A percentile compares a stretch with the other conserved stretches of the same genome.
phyloP scores from a whole-genome alignment of 2,797 vertebrate genomes.

The Sibirionetta formosa region DNA sequence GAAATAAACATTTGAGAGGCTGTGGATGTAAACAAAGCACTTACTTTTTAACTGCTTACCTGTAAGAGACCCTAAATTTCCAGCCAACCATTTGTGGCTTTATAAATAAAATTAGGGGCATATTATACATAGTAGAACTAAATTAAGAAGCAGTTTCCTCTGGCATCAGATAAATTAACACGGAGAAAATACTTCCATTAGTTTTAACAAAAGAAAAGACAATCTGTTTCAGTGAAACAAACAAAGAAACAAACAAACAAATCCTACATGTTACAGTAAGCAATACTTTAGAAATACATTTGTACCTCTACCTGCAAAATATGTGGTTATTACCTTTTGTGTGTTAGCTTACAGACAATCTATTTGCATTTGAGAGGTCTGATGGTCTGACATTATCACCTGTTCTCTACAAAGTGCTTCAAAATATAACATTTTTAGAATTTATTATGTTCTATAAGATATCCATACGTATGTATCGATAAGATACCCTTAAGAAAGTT shows the following conservation, averaged over 20 bases:
- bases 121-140: neutral
- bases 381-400: neutral
- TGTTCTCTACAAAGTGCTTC: neutral
- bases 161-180: neutral
- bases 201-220: neutral
- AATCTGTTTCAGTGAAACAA: neutral
- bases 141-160: neutral
- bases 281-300: neutral
- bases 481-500: neutral
- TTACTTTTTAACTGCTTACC: neutral
- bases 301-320: neutral
- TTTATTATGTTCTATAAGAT: neutral
- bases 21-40: neutral
- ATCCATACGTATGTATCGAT: neutral
- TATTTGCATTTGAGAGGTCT: neutral
- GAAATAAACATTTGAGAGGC: neutral
- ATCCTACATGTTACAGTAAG: fast-evolving
- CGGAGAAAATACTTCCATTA: neutral
- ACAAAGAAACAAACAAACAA: too few species aligned
- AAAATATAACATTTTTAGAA: neutral
- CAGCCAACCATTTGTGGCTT: neutral
- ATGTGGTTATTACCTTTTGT: neutral
- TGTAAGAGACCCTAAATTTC: neutral
- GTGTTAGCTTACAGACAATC: neutral
- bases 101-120: neutral